phyloP scores from a whole-genome alignment of 2,797 vertebrate genomes.

The Sardinella longiceps region DNA sequence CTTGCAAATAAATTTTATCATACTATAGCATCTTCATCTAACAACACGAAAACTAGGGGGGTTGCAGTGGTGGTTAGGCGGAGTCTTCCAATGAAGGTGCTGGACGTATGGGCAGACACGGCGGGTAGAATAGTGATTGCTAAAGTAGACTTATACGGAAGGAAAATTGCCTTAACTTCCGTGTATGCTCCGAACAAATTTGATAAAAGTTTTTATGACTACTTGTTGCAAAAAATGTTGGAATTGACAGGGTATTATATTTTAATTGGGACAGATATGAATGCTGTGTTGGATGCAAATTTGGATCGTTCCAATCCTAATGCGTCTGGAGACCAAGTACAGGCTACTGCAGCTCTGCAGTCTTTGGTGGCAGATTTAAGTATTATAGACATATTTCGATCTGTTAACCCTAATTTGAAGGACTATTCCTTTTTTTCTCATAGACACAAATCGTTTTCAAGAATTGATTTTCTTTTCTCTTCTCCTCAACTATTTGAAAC shows the following conservation, averaged over 20 bases:
- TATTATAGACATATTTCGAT: not conserved
- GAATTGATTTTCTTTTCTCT: not conserved
- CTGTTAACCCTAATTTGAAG: not conserved
- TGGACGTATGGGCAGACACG: not conserved
- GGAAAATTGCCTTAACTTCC: not conserved
- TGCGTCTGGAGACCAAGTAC: not conserved
- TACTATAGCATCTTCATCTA: not conserved
- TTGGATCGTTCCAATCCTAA: not conserved
- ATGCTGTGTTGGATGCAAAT: not conserved
- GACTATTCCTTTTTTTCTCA: not conserved
- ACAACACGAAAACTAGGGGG: not conserved
- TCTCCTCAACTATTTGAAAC: not conserved
- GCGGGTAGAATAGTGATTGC: not conserved
- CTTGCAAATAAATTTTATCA: not conserved
- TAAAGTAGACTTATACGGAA: not conserved
- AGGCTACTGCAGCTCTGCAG: not conserved
- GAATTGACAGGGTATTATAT: not conserved
- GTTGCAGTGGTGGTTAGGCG: not conserved
- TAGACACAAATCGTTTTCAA: not conserved
- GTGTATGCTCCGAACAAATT: slow-evolving; percentile 4
- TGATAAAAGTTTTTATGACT: not conserved
- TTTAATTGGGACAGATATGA: not conserved
- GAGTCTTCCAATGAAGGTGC: not conserved
- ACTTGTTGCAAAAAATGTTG: not conserved
- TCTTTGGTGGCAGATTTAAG: not conserved